Conservation (phyloP, 2,797 vertebrate genomes). For the Loriculus beryllinus region DNA sequence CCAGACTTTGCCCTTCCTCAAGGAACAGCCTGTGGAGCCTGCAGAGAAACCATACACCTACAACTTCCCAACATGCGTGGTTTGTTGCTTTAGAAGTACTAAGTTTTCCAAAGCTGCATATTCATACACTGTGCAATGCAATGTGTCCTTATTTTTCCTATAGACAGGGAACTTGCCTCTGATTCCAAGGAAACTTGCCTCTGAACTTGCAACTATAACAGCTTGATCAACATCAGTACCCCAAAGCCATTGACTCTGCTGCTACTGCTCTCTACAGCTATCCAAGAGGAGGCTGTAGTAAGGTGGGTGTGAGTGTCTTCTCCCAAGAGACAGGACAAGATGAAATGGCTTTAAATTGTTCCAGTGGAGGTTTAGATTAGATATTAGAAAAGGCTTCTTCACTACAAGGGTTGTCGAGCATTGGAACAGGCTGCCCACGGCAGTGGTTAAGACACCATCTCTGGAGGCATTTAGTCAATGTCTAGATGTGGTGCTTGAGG, state of each 20-base stretch:
- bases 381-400: not conserved
- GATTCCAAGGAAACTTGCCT: not conserved
- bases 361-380: not conserved
- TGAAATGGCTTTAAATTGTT: not conserved
- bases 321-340: not conserved
- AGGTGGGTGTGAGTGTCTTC: not conserved
- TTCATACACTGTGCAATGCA: not conserved
- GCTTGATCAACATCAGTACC: not conserved
- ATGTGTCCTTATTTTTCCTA: not conserved
- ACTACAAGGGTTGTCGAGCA: not conserved
- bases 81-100: not conserved
- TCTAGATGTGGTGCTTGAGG: not conserved
- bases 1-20: not conserved
- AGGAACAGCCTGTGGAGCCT: fast-evolving
- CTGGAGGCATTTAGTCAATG: not conserved
- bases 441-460: not conserved
- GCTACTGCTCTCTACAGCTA: not conserved
- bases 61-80: too few species aligned
- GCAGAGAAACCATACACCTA: fast-evolving
- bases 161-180: not conserved
- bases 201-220: not conserved
- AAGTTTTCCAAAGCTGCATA: not conserved
- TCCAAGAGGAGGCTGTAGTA: not conserved
- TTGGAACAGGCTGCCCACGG: not conserved
- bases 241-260: not conserved